Base-by-base conservation (phyloP, 2,888 invertebrate genomes). In the Nudaria mundana region DNA sequence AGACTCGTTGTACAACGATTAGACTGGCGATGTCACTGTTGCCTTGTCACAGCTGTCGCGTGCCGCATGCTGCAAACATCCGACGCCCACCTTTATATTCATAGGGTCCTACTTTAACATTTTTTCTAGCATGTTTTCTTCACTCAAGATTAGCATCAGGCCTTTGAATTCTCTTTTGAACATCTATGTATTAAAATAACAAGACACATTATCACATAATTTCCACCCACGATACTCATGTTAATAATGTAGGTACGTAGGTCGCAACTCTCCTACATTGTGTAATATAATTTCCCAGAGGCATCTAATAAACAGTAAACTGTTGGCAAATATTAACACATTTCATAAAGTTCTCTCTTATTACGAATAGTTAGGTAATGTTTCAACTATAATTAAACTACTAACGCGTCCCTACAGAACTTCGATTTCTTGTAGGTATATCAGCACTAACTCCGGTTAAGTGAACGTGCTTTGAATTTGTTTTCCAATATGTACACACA, bases 231-330 rank as follows among this genome's bases (percentile, higher is more conserved):
- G 47, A 37, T 50, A 51, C 54, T 50, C 51, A 52, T 55, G 59
- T 57, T 57, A 52, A 46, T 33, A 33, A 20, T 14, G 33, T 29
- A 32, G 16, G 15, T 37, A 32, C 13, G 15, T 37, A 37, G 26
- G 15, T 41, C 26, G 13, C 35, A 24, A 32, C 24, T 12, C 12
- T 44, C n/a, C n/a, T 46, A 61, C 51, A 57, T 48, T 52, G 60
- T 65, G 60, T n/a, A 65, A 60, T 52, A 60, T 61, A 53, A 62
- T 57, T 55, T 53, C 56, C 54, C 54, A 49, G 44, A 58, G 57
- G 54, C 60, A 49, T 58, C 39, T 48, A 55, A 48, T 62, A 53
- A 57, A 48, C 58, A 40, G 46, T 56, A 46, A n/a, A 49, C 44
- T 48, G 50, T 29, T 32, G 29, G 41, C 43, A 51, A 63, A 63